Evolutionary conservation across 1,140 invertebrate genomes (phyloP).

Genomic region (Lucilia sericata): DNA sequence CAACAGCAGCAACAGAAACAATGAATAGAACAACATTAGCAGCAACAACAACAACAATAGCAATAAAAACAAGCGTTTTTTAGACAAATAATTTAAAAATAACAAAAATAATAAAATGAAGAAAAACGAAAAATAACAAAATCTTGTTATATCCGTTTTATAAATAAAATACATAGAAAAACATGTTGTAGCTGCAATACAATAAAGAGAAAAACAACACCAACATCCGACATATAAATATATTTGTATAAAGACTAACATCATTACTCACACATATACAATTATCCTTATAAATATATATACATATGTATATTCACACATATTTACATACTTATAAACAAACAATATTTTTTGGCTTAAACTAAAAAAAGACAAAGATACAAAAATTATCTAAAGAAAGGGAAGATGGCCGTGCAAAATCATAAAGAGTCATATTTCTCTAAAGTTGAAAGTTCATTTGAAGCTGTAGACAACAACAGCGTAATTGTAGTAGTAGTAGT

Average conservation of each 20-base stretch:
- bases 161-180: slow-evolving; percentile 32
- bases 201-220: not conserved
- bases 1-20: not conserved
- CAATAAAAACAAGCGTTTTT: slow-evolving; percentile 20
- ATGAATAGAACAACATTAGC: not conserved
- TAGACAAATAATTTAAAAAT: slow-evolving; percentile 19
- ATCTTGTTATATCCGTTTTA: slow-evolving; percentile 39
- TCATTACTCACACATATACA: not conserved
- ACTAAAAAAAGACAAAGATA: not conserved
- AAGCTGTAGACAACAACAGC: slow-evolving; percentile 10
- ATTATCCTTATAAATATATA: not conserved
- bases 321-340: not conserved
- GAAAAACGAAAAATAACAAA: slow-evolving; percentile 10
- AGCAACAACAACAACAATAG: slow-evolving; percentile 5
- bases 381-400: not conserved
- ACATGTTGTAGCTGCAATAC: slow-evolving; percentile 23
- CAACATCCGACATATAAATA: slow-evolving; percentile 1
- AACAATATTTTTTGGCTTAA: not conserved
- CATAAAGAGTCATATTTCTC: slow-evolving; percentile 24
- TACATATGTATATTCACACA: not conserved
- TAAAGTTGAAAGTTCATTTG: slow-evolving; percentile 34
- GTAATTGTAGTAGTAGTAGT: not conserved
- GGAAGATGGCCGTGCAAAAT: not conserved
- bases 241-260: not conserved
- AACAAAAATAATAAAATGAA: not conserved